Percentiles rank a stretch among this genome's conserved stretches.
These are phyloP conservation scores for Poecilia velifera DNA, from an alignment of 2,797 vertebrate species.

Conservation along the genomic window DNA sequence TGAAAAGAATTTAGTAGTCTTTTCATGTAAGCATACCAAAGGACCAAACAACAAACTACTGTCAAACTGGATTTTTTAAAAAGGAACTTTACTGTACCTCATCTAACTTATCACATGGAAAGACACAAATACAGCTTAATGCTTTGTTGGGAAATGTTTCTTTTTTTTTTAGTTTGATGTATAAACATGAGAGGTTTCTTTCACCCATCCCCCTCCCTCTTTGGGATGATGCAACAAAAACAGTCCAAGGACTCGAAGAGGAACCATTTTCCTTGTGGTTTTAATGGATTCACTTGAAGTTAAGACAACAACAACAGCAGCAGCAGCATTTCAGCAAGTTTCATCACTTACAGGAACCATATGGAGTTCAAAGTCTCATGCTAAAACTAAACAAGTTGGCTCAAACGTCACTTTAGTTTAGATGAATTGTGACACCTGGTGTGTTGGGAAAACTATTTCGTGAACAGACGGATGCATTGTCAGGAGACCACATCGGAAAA, in stretches of 20 bases:
- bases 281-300: constrained; percentile 54
- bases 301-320: constrained; percentile 63
- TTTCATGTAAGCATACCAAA: not conserved
- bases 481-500: constrained; percentile 34
- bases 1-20: no score
- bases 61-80: not conserved
- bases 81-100: not conserved
- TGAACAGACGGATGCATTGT: constrained; percentile 24
- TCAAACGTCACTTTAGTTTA: constrained; percentile 63
- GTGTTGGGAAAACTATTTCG: constrained; percentile 25
- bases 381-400: constrained; percentile 62
- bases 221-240: constrained; percentile 58
- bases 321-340: constrained; percentile 70
- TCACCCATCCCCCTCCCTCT: not conserved
- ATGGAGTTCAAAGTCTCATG: constrained; percentile 63
- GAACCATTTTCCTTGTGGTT: constrained; percentile 34
- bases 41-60: not conserved
- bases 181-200: constrained; percentile 16
- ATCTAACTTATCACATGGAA: not conserved
- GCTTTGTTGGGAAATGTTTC: not conserved
- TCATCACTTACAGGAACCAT: constrained; percentile 71
- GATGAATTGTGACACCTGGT: constrained; percentile 56
- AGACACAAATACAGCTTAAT: not conserved
- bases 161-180: constrained; percentile 12
- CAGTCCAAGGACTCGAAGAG: constrained; percentile 27